Conservation (phyloP, 1,140 invertebrate genomes). For the Drosophila equinoxialis region DNA sequence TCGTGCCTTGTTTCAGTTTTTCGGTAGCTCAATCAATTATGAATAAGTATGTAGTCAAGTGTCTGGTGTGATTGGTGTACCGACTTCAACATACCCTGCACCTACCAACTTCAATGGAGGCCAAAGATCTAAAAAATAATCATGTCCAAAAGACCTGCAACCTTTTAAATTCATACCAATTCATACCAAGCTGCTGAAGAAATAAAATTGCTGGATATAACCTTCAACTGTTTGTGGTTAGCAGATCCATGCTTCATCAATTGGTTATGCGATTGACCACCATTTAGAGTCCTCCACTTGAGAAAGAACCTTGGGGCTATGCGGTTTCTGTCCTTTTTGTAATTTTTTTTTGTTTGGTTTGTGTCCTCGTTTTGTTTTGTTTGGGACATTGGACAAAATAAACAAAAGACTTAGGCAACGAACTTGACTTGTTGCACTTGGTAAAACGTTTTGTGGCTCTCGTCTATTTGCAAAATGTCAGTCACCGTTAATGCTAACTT, state of each 20-base stretch:
- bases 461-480: constrained; percentile 67
- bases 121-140: not conserved
- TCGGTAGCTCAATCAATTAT: constrained; percentile 40
- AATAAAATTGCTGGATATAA: constrained; percentile 12
- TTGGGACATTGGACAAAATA: constrained; percentile 4
- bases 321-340: not conserved
- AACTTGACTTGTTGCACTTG: constrained; percentile 52
- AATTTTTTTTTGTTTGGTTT: not conserved
- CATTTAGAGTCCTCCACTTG: constrained; percentile 37
- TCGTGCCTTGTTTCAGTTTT: constrained; percentile 27
- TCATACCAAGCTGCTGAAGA: too few species aligned
- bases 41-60: not conserved
- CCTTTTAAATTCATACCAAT: too few species aligned
- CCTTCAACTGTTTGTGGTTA: constrained; percentile 44
- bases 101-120: not conserved
- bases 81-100: not conserved
- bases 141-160: too few species aligned
- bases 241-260: constrained; percentile 11
- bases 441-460: constrained; percentile 22
- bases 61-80: not conserved
- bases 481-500: constrained; percentile 49
- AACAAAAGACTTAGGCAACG: constrained; percentile 77
- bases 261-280: too few species aligned
- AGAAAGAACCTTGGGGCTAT: not conserved
- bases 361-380: not conserved